Conservation (phyloP, 2,888 invertebrate species). For the Lasius platythorax region DNA sequence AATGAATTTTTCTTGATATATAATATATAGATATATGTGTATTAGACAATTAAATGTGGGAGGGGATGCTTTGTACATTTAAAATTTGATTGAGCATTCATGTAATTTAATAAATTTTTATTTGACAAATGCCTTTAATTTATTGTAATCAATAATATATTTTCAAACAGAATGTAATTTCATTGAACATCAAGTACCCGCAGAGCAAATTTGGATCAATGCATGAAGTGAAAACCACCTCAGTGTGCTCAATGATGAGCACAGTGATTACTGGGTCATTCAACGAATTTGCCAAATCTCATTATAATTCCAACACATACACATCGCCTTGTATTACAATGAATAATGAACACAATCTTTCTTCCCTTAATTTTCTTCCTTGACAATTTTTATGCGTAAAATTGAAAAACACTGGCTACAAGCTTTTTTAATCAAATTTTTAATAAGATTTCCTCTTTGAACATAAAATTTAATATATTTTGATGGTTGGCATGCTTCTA, state of each 20-base stretch:
- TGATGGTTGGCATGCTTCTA: not conserved
- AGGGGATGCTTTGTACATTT: not conserved
- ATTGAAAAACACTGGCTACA: not conserved
- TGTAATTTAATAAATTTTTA: not conserved
- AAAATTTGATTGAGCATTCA: constrained; percentile 9
- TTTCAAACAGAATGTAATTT: constrained; percentile 18
- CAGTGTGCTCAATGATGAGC: not conserved
- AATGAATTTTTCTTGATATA: not conserved
- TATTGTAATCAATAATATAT: constrained; percentile 20
- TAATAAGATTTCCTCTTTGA: not conserved
- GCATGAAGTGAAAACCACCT: not conserved
- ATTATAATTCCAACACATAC: not conserved
- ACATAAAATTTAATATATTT: not conserved
- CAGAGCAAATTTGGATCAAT: constrained; percentile 15
- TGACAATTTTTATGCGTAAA: not conserved
- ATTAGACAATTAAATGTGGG: not conserved
- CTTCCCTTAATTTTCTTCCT: too few species aligned
- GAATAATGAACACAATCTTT: not conserved
- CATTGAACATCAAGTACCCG: not conserved
- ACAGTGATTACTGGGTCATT: constrained; percentile 18
- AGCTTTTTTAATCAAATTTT: not conserved
- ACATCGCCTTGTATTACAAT: not conserved
- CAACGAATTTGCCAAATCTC: constrained; percentile 7
- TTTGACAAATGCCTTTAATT: not conserved
- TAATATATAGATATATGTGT: not conserved